Conservation (phyloP, 2,797 vertebrate species). For the Falco biarmicus region DNA sequence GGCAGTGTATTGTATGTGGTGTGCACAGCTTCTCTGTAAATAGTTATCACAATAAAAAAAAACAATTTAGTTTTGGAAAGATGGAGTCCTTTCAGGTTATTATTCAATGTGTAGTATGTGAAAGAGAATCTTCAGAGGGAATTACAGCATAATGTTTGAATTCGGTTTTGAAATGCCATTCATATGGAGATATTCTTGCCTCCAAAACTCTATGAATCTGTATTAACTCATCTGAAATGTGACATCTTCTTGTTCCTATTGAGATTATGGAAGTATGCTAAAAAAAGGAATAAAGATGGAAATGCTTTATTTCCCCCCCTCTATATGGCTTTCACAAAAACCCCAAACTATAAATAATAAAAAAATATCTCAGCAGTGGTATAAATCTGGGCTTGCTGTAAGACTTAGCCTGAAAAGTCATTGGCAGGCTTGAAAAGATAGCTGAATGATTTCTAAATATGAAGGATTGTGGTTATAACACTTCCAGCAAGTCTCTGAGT, state of each 20-base stretch:
- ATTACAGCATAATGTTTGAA: slow-evolving; percentile 13
- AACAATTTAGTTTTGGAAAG: background rate
- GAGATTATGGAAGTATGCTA: background rate
- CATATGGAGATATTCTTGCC: slow-evolving; percentile 29
- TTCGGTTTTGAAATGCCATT: slow-evolving; percentile 23
- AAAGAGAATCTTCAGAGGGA: slow-evolving; percentile 8
- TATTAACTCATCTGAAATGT: slow-evolving; percentile 34
- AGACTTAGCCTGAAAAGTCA: background rate
- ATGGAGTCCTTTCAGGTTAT: background rate
- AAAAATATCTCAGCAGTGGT: background rate
- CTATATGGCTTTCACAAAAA: background rate
- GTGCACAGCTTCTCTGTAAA: background rate
- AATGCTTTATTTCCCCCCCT: background rate
- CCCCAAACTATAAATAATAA: slow-evolving; percentile 50
- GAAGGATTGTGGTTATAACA: background rate
- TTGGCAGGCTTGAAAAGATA: background rate
- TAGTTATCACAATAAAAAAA: background rate
- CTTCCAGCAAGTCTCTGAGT: slow-evolving; percentile 40
- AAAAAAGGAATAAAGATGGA: slow-evolving; percentile 4
- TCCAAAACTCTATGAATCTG: background rate
- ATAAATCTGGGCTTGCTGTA: slow-evolving; percentile 14
- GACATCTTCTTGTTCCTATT: slow-evolving; percentile 1
- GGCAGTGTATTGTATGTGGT: background rate
- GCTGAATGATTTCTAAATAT: slow-evolving; percentile 17
- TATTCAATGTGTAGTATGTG: background rate